Evolutionary conservation across 30 jellyfish, hydroid and myxozoan genomes (phyloP), one percentile per base, ranked within the genome.

Genomic region (Cassiopea andromeda): DNA sequence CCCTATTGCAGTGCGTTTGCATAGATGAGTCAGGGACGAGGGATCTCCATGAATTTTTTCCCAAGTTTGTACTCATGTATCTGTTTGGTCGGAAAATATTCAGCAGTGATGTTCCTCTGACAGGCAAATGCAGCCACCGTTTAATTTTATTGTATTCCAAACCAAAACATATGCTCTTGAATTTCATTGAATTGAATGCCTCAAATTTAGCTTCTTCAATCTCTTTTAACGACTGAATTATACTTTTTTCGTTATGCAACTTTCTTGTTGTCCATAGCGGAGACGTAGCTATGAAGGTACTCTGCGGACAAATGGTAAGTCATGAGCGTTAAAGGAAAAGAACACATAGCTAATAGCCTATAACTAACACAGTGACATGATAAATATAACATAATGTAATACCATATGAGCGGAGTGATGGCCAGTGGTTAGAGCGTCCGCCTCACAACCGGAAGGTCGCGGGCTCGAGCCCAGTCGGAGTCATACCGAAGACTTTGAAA

Each of bases 81-180:
- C 27, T 64, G 73, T 64, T 64, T 64, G 1, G 6, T 4, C 27
- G 8, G 73, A 64, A 64, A 4, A 64, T 17, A 64, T 64, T 0
- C 15, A 64, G 43, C 73, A 64, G 15, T 16, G 73, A 64, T 14
- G 73, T 9, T 2, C 27, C 43, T 64, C 43, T 69, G 16, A 80
- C 68, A 1, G 71, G 73, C 3, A 80, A 27, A 38, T 73, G 89
- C 44, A 59, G 67, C 89, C 89, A 80, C 69, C 43, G 69, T 80
- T 49, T 66, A 13, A 17, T 38, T n/a, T 47, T 46, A 13, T 16
- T 44, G 60, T 80, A 49, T 66, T 80, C 69, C 89, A 80, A 43
- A 17, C 89, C 89, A 44, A 58, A 49, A 54, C 89, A 80, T 12
- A 80, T 80, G 54, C 69, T 67, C 7, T 60, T 80, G 69, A 80